Evolutionary conservation across 2,797 vertebrate genomes (phyloP).

Genomic region (Melanotaenia maccullochi): DNA sequence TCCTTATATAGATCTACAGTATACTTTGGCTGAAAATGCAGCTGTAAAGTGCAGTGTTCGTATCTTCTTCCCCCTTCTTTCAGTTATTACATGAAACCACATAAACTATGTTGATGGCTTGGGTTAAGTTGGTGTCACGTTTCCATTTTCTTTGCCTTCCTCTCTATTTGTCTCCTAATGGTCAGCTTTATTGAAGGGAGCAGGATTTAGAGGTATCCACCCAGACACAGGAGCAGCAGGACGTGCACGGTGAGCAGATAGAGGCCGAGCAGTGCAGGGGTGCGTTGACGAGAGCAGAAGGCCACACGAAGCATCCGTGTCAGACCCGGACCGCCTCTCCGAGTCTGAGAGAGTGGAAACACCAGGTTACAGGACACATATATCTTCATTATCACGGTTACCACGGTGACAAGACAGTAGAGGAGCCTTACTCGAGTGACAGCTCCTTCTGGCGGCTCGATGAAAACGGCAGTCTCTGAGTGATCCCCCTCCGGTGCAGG

Average conservation of each 20-base stretch:
- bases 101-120: conserved; percentile 48
- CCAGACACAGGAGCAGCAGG: conserved; percentile 90
- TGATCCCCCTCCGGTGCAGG: conserved; percentile 71
- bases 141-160: conserved; percentile 9
- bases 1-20: conserved; percentile 22
- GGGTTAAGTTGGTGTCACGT: conserved; percentile 32
- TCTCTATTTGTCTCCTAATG: conserved; percentile 9
- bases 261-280: conserved; percentile 85
- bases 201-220: conserved; percentile 87
- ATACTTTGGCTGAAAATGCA: conserved; percentile 62
- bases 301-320: conserved; percentile 84
- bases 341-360: conserved; percentile 73
- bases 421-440: conserved; percentile 83
- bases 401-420: conserved; percentile 35
- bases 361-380: conserved; percentile 19
- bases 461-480: conserved; percentile 86
- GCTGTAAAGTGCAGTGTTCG: conserved; percentile 73
- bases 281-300: conserved; percentile 87
- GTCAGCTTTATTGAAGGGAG: conserved; percentile 7
- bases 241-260: conserved; percentile 91
- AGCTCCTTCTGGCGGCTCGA: conserved; percentile 82
- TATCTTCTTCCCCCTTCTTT: conserved; percentile 14
- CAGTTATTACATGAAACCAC: conserved; percentile 30
- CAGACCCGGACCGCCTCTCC: conserved; percentile 78
- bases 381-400: conserved; percentile 15